phyloP scores from a whole-genome alignment of 2,797 vertebrate species.

The Melopsittacus undulatus region DNA sequence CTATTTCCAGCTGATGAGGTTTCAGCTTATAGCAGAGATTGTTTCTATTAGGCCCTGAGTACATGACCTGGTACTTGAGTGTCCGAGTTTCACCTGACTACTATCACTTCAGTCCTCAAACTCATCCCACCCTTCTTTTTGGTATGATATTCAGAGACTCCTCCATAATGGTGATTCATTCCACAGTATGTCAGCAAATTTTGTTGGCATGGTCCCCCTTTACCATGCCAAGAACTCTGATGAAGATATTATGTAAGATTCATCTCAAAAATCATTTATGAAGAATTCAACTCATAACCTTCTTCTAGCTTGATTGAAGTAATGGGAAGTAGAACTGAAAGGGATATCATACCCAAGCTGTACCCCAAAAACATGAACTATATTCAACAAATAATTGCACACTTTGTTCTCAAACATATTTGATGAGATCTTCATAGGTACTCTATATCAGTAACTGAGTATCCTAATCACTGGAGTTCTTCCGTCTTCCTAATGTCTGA shows the following conservation, averaged over 20 bases:
- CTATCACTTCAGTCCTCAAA: neutral
- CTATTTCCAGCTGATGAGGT: conserved; percentile 17
- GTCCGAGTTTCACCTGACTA: conserved; percentile 22
- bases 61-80: conserved; percentile 1
- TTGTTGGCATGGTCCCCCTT: conserved; percentile 2
- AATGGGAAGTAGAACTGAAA: neutral
- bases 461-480: neutral
- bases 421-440: neutral
- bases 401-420: neutral
- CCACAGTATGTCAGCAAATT: conserved; percentile 44
- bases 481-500: neutral
- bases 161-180: conserved; percentile 56
- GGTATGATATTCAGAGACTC: conserved; percentile 19
- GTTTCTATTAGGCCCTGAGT: neutral
- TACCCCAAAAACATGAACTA: neutral
- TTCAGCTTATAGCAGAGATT: neutral
- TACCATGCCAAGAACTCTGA: neutral
- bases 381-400: neutral
- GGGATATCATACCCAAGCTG: neutral
- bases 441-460: neutral
- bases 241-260: conserved; percentile 56
- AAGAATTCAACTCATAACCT: neutral
- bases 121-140: conserved; percentile 7
- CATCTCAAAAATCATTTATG: conserved; percentile 18
- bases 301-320: neutral